A percentile compares a stretch with the other conserved stretches of the same genome.
Evolutionary conservation across 1,140 invertebrate species (phyloP).

Genomic region (Aphelenchoides avenae): DNA sequence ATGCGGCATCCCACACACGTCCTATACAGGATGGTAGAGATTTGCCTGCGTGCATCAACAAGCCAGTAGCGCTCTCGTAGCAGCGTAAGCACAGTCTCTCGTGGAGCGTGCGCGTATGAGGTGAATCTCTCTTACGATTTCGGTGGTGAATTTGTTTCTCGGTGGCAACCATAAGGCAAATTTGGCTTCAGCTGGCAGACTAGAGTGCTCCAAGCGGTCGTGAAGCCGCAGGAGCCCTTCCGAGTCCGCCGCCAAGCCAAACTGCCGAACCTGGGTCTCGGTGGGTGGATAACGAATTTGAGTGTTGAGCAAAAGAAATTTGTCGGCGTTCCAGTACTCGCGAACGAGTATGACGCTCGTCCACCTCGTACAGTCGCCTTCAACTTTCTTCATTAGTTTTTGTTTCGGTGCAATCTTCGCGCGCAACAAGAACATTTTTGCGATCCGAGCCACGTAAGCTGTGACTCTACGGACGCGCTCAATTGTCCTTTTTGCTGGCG

Average conservation of each 20-base stretch:
- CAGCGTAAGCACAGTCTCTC: neutral
- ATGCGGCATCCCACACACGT: constrained; percentile 7
- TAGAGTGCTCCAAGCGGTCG: neutral
- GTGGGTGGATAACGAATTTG: constrained; percentile 9
- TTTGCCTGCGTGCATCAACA: neutral
- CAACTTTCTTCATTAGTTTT: too few species aligned
- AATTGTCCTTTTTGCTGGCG: too few species aligned
- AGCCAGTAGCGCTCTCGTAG: constrained; percentile 15
- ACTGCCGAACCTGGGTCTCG: constrained; percentile 1
- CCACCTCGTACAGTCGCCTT: too few species aligned
- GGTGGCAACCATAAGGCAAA: constrained; percentile 9
- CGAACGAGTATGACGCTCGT: too few species aligned
- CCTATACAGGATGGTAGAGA: neutral
- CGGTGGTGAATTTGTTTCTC: constrained; percentile 4
- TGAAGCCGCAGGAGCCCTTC: constrained; percentile 12
- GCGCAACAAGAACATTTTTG: too few species aligned
- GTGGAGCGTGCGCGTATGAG: neutral
- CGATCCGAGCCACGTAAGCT: too few species aligned
- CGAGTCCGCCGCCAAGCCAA: constrained; percentile 10
- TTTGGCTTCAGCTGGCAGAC: constrained; percentile 7
- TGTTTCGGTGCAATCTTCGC: too few species aligned
- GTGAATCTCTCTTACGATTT: constrained; percentile 20
- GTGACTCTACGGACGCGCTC: too few species aligned
- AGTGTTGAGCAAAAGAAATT: constrained; percentile 1
- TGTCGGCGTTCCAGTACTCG: too few species aligned